phyloP scores from a whole-genome alignment of 1,140 invertebrate species.

The Heliothis virescens region DNA sequence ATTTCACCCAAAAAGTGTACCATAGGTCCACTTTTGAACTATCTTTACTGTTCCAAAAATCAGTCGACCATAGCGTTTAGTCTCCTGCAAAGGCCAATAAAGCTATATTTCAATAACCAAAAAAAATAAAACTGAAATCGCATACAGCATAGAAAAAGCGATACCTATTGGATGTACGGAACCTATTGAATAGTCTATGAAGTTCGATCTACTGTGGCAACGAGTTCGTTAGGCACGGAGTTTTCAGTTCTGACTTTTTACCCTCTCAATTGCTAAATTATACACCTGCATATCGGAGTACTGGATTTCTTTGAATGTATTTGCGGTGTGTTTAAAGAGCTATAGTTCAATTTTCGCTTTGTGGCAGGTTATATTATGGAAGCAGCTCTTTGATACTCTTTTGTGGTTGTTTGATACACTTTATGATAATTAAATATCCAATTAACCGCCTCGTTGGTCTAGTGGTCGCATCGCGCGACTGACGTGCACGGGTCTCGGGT shows the following conservation, averaged over 20 bases:
- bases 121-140: not conserved
- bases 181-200: conserved; percentile 43
- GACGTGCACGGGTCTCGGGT: no score
- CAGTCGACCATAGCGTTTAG: no score
- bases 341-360: not conserved
- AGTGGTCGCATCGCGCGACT: no score
- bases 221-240: conserved; percentile 33
- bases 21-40: no score
- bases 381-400: not conserved
- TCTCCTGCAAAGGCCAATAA: no score
- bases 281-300: not conserved
- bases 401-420: not conserved
- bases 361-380: not conserved
- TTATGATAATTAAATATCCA: not conserved
- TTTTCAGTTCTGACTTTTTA: conserved; percentile 12
- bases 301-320: conserved; percentile 4
- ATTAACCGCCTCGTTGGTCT: no score
- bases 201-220: conserved; percentile 12
- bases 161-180: not conserved
- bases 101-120: not conserved
- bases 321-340: no score
- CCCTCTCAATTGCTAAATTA: conserved; percentile 29
- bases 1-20: no score
- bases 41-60: no score
- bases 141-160: conserved; percentile 11